phyloP scores from a whole-genome alignment of 2,113 vertebrate species.

The Siniperca chuatsi region DNA sequence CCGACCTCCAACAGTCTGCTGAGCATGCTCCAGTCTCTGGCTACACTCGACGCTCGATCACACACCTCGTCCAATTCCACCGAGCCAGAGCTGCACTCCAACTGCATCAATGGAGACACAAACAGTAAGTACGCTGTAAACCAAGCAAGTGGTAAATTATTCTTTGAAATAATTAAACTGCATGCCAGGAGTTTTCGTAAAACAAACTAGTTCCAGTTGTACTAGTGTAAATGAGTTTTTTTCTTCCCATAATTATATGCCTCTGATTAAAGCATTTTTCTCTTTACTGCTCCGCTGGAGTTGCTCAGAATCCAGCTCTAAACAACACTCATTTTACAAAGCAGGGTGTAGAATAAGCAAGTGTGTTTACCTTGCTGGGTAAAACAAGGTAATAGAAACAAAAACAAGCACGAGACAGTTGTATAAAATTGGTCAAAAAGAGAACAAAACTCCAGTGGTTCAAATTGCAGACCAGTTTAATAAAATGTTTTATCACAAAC shows the following conservation, averaged over 20 bases:
- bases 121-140: conserved; percentile 85
- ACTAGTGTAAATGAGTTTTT: conserved; percentile 18
- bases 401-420: not conserved
- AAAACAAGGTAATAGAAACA: not conserved
- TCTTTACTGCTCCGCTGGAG: conserved; percentile 14
- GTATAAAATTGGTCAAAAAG: not conserved
- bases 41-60: conserved; percentile 92
- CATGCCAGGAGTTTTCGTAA: not conserved
- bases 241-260: conserved; percentile 15
- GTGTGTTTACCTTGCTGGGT: not conserved
- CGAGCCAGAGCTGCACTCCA: conserved; percentile 90
- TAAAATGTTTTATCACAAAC: conserved; percentile 16
- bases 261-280: conserved; percentile 27
- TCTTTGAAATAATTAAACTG: conserved; percentile 20
- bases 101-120: conserved; percentile 93
- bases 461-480: not conserved
- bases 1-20: conserved; percentile 95
- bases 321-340: conserved; percentile 3
- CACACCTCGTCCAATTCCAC: conserved; percentile 97
- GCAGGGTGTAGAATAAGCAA: conserved; percentile 3
- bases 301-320: not conserved
- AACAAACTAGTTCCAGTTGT: conserved; percentile 21
- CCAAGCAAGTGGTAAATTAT: not conserved
- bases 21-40: conserved; percentile 97
- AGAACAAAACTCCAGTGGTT: not conserved